Conservation (phyloP, 2,113 vertebrate genomes). For the Falco punctatus region DNA sequence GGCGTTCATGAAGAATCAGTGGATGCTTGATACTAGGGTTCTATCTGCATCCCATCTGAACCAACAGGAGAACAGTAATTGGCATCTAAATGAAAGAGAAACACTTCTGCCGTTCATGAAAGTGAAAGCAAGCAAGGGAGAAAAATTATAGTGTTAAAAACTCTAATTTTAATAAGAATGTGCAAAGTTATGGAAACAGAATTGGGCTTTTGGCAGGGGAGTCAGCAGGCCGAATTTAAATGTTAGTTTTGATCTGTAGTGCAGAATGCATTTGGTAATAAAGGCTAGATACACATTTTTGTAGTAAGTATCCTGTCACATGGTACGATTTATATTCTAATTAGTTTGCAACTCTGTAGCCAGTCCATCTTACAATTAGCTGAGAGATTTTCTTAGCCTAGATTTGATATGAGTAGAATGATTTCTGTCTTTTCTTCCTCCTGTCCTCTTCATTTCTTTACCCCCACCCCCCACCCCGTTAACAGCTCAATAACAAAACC, state of each 20-base stretch:
- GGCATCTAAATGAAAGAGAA: not conserved
- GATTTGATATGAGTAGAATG: not conserved
- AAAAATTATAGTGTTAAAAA: not conserved
- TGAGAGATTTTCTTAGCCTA: not conserved
- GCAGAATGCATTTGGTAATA: not conserved
- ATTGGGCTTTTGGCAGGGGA: not conserved
- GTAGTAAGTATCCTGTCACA: not conserved
- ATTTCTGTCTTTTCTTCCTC: constrained; percentile 26
- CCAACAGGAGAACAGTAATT: not conserved
- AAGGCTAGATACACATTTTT: not conserved
- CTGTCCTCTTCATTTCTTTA: not conserved
- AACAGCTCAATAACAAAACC: not conserved
- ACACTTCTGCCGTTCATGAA: not conserved
- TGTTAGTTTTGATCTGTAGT: constrained; percentile 25
- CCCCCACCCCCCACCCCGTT: not conserved
- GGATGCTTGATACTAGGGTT: not conserved
- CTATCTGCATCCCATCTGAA: not conserved
- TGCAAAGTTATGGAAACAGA: not conserved
- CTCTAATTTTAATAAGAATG: not conserved
- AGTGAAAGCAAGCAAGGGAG: not conserved
- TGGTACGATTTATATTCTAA: constrained; percentile 28
- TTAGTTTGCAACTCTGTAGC: constrained; percentile 36
- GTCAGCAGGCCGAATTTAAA: not conserved
- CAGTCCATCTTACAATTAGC: constrained; percentile 11
- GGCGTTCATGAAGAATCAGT: not conserved